Conservation (phyloP, 2,888 invertebrate genomes). For the Epistrophe eligans region DNA sequence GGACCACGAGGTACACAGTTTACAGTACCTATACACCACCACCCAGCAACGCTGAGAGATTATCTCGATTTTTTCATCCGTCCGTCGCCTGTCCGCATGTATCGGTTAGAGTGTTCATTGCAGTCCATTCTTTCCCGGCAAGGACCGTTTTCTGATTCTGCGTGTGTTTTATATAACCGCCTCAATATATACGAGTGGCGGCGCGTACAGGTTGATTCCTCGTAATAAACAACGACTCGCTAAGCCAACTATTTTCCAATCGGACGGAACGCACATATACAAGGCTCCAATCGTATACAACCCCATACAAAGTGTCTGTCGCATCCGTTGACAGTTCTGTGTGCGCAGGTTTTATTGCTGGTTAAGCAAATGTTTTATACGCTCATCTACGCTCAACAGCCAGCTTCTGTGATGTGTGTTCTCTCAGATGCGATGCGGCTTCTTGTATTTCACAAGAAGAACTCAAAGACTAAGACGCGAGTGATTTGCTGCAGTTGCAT, state of each 20-base stretch:
- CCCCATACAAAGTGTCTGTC: slow-evolving; percentile 73
- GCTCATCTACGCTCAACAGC: slow-evolving; percentile 72
- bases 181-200: slow-evolving; percentile 16
- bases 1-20: neutral
- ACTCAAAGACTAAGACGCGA: slow-evolving; percentile 22
- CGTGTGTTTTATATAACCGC: slow-evolving; percentile 73
- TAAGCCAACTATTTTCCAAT: slow-evolving; percentile 22
- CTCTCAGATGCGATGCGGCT: slow-evolving; percentile 47
- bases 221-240: slow-evolving; percentile 69
- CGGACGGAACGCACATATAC: slow-evolving; percentile 32
- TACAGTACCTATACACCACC: slow-evolving; percentile 27
- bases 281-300: slow-evolving; percentile 28
- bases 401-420: slow-evolving; percentile 65
- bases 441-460: slow-evolving; percentile 51
- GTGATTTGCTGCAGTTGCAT: slow-evolving; percentile 18
- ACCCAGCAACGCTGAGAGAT: slow-evolving; percentile 59
- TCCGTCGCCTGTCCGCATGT: slow-evolving; percentile 6
- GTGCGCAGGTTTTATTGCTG: slow-evolving; percentile 75
- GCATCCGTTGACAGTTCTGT: slow-evolving; percentile 76
- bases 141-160: slow-evolving; percentile 62
- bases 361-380: slow-evolving; percentile 76
- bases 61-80: slow-evolving; percentile 55
- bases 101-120: slow-evolving; percentile 41
- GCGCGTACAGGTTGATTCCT: slow-evolving; percentile 67
- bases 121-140: slow-evolving; percentile 44